Percentiles rank a stretch among this genome's conserved stretches.
Evolutionary conservation across 2,113 vertebrate species (phyloP).

Genomic region (Syrmaticus mikado): DNA sequence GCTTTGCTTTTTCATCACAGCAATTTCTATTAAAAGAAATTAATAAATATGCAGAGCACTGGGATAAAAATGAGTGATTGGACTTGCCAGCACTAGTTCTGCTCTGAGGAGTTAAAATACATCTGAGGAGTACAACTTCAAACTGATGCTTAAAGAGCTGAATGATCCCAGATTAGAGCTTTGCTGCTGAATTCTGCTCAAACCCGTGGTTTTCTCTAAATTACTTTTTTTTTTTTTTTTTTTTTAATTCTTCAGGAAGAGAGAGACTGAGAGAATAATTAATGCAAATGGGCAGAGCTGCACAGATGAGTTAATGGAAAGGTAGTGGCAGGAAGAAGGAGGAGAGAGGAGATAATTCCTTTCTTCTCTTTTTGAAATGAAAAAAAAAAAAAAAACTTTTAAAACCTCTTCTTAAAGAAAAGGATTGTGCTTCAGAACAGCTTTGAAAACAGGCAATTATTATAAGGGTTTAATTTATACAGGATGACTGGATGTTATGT

Average conservation of each 20-base stretch:
- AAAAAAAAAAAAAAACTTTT: neutral
- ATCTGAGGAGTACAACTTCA: neutral
- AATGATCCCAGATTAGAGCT: neutral
- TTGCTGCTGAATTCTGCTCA: neutral
- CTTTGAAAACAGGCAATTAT: neutral
- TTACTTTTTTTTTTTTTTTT: neutral
- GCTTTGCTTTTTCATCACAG: neutral
- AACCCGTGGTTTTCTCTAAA: neutral
- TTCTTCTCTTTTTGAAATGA: neutral
- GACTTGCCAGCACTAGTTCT: neutral
- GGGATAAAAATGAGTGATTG: neutral
- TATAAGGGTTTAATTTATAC: neutral
- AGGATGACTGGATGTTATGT: neutral
- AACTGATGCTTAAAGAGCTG: neutral
- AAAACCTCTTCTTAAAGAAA: neutral
- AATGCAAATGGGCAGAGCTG: neutral
- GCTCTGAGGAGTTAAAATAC: slow-evolving; percentile 8
- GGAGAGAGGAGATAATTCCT: neutral
- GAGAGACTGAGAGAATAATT: neutral
- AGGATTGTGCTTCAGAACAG: neutral
- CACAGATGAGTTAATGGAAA: neutral
- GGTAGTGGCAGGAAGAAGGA: neutral
- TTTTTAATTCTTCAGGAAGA: neutral
- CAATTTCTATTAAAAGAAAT: neutral
- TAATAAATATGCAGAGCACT: neutral